Conservation (phyloP, 2,113 vertebrate species). For the Saguinus midas region DNA sequence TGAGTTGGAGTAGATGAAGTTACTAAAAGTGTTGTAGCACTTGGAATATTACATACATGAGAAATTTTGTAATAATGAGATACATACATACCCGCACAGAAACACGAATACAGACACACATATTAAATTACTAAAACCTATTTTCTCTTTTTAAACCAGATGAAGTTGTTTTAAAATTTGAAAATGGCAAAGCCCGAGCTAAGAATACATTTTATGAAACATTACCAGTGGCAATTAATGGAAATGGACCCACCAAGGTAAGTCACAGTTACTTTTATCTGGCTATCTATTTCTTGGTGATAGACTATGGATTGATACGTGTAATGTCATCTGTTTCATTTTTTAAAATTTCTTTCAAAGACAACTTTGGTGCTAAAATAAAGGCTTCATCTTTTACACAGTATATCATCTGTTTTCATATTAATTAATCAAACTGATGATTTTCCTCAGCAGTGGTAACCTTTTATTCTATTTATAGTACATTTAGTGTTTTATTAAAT, state of each 20-base stretch:
- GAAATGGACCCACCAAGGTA: conserved; percentile 97
- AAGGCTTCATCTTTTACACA: background rate
- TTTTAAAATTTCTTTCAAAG: background rate
- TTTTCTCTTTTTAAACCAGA: conserved; percentile 84
- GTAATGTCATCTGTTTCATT: background rate
- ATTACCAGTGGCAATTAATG: conserved; percentile 91
- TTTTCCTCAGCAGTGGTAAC: background rate
- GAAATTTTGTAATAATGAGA: background rate
- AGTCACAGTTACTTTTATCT: conserved; percentile 67
- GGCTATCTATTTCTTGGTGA: background rate
- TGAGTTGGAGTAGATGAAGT: background rate
- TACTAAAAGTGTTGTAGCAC: background rate
- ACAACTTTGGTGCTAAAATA: background rate
- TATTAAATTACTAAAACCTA: background rate
- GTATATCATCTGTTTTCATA: background rate
- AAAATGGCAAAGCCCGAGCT: conserved; percentile 90
- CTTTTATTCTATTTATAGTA: background rate
- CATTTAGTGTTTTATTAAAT: background rate
- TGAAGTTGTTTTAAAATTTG: conserved; percentile 96
- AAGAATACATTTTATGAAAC: conserved; percentile 94
- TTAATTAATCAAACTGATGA: background rate
- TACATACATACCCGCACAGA: background rate
- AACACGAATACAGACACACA: background rate
- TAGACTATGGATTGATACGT: background rate
- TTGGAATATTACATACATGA: background rate